These are phyloP conservation scores for Darevskia mixta DNA, from an alignment of 2,797 vertebrate species.

Conservation along the genomic window DNA sequence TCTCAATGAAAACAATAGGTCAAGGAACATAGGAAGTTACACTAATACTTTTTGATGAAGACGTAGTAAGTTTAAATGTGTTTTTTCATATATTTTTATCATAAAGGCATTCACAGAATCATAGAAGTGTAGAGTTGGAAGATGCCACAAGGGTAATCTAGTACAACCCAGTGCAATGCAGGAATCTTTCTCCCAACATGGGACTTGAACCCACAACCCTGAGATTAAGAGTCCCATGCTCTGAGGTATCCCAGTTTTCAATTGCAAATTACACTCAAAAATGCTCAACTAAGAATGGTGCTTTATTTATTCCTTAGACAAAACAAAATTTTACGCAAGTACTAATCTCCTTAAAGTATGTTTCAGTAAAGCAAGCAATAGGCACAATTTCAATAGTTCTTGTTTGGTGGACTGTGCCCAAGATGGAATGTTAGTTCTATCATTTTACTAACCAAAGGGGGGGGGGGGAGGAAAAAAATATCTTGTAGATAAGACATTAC, in stretches of 20 bases:
- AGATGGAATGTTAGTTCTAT: not conserved
- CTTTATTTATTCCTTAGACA: not conserved
- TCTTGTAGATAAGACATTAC: constrained; percentile 72
- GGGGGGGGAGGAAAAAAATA: not conserved
- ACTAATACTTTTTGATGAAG: not conserved
- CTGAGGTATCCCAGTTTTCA: too few species aligned
- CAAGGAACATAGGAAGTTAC: not conserved
- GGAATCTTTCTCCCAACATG: too few species aligned
- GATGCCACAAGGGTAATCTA: too few species aligned
- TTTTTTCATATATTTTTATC: not conserved
- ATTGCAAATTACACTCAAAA: too few species aligned
- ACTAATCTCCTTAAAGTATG: constrained; percentile 43
- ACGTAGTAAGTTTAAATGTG: not conserved
- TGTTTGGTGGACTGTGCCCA: not conserved
- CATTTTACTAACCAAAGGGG: not conserved
- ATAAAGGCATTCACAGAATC: not conserved
- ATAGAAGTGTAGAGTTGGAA: too few species aligned
- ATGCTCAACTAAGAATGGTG: not conserved
- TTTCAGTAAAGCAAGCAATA: constrained; percentile 31
- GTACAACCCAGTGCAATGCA: too few species aligned
- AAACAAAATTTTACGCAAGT: not conserved
- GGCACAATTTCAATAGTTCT: constrained; percentile 26
- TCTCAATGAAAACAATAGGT: not conserved
- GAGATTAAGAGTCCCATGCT: too few species aligned
- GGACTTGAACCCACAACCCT: too few species aligned